Base-by-base conservation (phyloP, 2,888 invertebrate species). In the Ferrisia virgata region DNA sequence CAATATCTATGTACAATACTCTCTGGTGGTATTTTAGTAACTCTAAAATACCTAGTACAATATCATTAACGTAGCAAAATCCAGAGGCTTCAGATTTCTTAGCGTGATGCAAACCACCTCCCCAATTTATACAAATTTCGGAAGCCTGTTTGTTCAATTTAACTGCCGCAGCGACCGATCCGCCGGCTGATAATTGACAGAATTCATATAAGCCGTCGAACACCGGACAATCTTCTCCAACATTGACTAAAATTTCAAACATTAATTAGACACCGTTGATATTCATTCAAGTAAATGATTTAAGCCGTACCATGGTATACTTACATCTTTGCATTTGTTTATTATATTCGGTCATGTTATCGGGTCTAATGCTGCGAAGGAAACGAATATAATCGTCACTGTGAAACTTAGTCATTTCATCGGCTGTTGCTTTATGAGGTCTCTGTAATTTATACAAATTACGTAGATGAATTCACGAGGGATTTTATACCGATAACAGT, bases 351-450 rank as follows among this genome's bases (percentile, higher is more conserved):
- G 96, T 94, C 96, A 99, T 98, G 88, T 99, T 99, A 88, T 99
- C 99, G 5, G 99, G 99, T 86, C 98, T 92, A 87, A 99, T 99
- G 86, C 97, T 97, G 82, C 98, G 92, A 85, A 99, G 90, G 88
- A 99, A 99, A 86, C 97, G 92, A 86, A 99, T 98, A 89, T 99
- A 99, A 88, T 99, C 99, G 90, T 99, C 99, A 76, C 98, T 98
- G 90, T 99, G 99, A 89, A 99, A 99, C 89, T 98, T 98, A 2
- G 99, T 99, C 98, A 99, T 99, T 90, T 99, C 99, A 89, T 99
- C 98, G 84, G 97, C 96, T 9, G 98, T 97, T 9, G 99, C 99
- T 91, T 98, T 99, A 89, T 98, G 97, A 40, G 99, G 99, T 87
- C 99, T 92, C 98, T 99, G 89, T 85, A 90, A 89, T n/a, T n/a